Evolutionary conservation across 2,113 vertebrate genomes (phyloP), one percentile per base, ranked within the genome.

Genomic region (Poecilia latipinna): DNA sequence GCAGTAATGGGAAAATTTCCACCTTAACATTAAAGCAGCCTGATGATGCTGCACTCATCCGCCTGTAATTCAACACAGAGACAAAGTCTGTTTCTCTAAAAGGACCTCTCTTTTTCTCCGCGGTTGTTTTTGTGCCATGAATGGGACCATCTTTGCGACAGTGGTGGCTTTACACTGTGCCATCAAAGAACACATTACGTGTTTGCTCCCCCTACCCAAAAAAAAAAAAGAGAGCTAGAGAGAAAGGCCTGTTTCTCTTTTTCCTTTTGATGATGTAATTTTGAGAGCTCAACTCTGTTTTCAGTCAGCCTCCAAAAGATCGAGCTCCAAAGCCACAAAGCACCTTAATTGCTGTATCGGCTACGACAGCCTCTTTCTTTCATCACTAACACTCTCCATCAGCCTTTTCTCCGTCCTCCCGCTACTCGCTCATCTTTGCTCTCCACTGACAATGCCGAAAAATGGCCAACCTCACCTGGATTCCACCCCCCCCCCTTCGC

Each of bases 311-410:
- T 76, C 82, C 51, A 78, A 79, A 72, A 88, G 79, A 81, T 54
- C 11, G 79, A 71, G 72, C 80, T 75, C 76, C 39, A 61, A 39
- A 67, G 82, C 79, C 51, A 33, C 64, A 81, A 65, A 84, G 82
- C 82, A 74, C 83, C 71, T 70, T 88, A 90, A 90, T 90, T 88
- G 85, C 85, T 62, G 31, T 70, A 84, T 78, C 79, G 79, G 73
- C 73, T 42, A 62, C 73, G 78, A 71, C 82, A 85, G 85, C 75
- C 86, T 75, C 82, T 61, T 84, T 81, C 88, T 85, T 87, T 84
- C 81, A 89, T 88, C 80, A 31, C 61, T 15, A 75, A 70, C 72
- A 62, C 83, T 82, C 88, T 83, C 82, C 81, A 87, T 84, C 84
- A 78, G 76, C 74, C 80, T 74, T 82, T 81, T 78, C 79, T 82